Evolutionary conservation across 2,113 vertebrate species (phyloP).

Genomic region (Pelecanus crispus): DNA sequence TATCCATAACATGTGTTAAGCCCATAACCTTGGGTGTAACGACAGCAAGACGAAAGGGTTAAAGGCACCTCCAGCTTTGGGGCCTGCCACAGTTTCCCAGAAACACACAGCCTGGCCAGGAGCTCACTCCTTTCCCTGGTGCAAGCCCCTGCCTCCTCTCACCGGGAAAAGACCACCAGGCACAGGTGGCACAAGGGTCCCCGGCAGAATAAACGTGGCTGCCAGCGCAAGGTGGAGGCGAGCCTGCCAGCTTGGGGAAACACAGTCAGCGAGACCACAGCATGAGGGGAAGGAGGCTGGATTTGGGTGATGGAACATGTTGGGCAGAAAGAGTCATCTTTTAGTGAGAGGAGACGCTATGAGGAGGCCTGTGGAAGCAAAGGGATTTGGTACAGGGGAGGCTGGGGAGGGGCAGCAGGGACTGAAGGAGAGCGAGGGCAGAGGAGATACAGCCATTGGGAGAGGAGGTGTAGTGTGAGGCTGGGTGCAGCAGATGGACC

Average conservation of each 20-base stretch:
- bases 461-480: neutral
- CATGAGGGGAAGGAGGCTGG: neutral
- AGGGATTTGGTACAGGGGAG: neutral
- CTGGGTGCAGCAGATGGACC: neutral
- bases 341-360: neutral
- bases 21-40: neutral
- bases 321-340: neutral
- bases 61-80: neutral
- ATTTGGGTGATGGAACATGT: neutral
- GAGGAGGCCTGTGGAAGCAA: neutral
- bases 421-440: neutral
- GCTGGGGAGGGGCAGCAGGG: neutral
- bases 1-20: neutral
- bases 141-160: neutral
- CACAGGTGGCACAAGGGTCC: neutral
- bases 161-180: neutral
- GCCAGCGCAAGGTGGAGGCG: neutral
- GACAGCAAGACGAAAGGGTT: neutral
- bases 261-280: neutral
- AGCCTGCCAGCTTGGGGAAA: neutral
- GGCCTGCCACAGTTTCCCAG: neutral
- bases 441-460: neutral
- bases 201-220: rapidly evolving
- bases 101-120: neutral
- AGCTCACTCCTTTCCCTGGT: neutral